Evolutionary conservation across 2,888 invertebrate genomes (phyloP).

Genomic region (Oithona nana): DNA sequence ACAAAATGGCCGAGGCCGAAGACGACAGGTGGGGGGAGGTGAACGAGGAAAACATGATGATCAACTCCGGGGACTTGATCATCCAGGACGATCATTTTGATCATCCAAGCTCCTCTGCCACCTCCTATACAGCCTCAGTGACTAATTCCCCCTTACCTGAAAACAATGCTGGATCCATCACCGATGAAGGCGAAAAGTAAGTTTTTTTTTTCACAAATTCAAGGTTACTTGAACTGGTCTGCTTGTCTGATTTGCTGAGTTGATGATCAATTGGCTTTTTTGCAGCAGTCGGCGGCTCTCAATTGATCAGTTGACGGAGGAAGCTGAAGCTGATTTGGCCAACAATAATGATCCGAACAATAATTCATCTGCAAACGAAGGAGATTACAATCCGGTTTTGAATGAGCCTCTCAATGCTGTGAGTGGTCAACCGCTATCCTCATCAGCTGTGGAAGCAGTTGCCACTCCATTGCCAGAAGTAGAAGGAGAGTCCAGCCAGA

Average conservation of each 20-base stretch:
- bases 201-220: too few relatives aligned
- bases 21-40: neutral
- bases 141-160: neutral
- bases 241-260: too few relatives aligned
- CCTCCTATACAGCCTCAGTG: neutral
- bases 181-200: too few relatives aligned
- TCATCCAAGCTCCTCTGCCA: neutral
- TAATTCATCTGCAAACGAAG: neutral
- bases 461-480: neutral
- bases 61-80: neutral
- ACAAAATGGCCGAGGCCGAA: neutral
- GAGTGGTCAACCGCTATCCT: neutral
- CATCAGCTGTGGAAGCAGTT: neutral
- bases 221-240: too few relatives aligned
- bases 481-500: neutral
- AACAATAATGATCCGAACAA: slow-evolving; percentile 3
- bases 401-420: neutral
- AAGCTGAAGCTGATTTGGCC: neutral
- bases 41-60: neutral
- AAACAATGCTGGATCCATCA: too few relatives aligned
- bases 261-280: too few relatives aligned
- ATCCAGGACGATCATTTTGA: neutral
- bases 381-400: neutral
- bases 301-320: neutral
- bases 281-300: neutral